Base-by-base conservation (phyloP, 2,113 vertebrate species). In the Columba livia region DNA sequence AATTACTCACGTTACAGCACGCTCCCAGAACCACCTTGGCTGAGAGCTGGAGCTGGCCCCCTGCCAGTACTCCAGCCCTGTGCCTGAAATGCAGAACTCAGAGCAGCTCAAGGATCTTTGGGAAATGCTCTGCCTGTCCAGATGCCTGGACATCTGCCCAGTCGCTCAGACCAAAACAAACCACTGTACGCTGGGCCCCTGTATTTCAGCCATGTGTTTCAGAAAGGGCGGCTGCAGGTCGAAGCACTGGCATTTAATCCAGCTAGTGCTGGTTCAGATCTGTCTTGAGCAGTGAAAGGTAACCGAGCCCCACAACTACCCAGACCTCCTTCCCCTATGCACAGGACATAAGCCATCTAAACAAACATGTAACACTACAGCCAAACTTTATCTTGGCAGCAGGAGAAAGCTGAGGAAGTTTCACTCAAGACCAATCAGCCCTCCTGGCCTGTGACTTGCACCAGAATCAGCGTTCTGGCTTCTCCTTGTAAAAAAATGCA, bases 81-180 rank as follows among this genome's bases (percentile, higher is more conserved):
- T 0, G 8, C 54, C 80, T 5, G 6, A 79, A 78, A 81, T 0
- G 2, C 58, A 47, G 54, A 71, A 85, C 29, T 53, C 66, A 2
- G 58, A 85, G 72, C 2, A 0, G 44, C 64, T 85, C 58, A 13
- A 77, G 78, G 62, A 72, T 26, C 32, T 15, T 10, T 32, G 82
- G 69, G 90, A 90, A 95, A 85, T 15, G 36, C 71, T 93, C 85
- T 44, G 85, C 79, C 44, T 47, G 44, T 47, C 44, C 44, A 47
- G 44, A 47, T 47, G 44, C 44, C 85, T 93, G 88, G 92, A 71
- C 83, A 81, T 23, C 51, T 64, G 79, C 90, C 92, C 88, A 29
- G 82, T 7, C 4, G 18, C 92, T 92, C 92, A 60, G 85, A 88
- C 87, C 95, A 85, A 96, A 94, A 95, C 84, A 93, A 81, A 96